phyloP scores from a whole-genome alignment of 1,140 invertebrate species.

The Drosophila nigromelanica region DNA sequence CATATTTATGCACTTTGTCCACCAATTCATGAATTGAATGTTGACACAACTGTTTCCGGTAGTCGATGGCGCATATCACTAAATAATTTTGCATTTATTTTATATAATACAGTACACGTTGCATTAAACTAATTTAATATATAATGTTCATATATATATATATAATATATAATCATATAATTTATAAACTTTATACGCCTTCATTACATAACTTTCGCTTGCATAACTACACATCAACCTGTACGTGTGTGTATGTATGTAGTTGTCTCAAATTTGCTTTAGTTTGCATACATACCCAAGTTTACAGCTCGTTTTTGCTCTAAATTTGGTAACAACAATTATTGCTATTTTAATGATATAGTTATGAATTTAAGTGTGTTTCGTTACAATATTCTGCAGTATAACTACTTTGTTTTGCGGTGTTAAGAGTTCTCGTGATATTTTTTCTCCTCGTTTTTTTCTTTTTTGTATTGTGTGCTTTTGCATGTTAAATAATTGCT shows the following conservation, averaged over 20 bases:
- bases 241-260: constrained; percentile 13
- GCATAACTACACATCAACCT: constrained; percentile 24
- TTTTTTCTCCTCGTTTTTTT: constrained; percentile 14
- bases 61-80: constrained; percentile 58
- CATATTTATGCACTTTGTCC: no score
- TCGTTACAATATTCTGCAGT: constrained; percentile 33
- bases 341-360: constrained; percentile 73
- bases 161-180: constrained; percentile 71
- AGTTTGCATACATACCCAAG: constrained; percentile 44
- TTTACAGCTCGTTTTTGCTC: constrained; percentile 41
- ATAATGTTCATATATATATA: constrained; percentile 52
- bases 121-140: constrained; percentile 80
- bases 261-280: constrained; percentile 48
- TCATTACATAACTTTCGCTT: constrained; percentile 51
- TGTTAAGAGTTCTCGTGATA: constrained; percentile 64
- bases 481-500: constrained; percentile 62
- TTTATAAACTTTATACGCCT: constrained; percentile 53
- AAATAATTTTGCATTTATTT: constrained; percentile 82
- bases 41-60: neutral
- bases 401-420: constrained; percentile 58
- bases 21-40: neutral
- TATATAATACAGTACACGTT: constrained; percentile 80
- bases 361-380: constrained; percentile 65
- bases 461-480: constrained; percentile 20
- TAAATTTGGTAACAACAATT: constrained; percentile 74